A percentile compares a stretch with the other conserved stretches of the same genome.
Evolutionary conservation across 2,888 invertebrate genomes (phyloP).

Genomic region (Thymelicus acteon): DNA sequence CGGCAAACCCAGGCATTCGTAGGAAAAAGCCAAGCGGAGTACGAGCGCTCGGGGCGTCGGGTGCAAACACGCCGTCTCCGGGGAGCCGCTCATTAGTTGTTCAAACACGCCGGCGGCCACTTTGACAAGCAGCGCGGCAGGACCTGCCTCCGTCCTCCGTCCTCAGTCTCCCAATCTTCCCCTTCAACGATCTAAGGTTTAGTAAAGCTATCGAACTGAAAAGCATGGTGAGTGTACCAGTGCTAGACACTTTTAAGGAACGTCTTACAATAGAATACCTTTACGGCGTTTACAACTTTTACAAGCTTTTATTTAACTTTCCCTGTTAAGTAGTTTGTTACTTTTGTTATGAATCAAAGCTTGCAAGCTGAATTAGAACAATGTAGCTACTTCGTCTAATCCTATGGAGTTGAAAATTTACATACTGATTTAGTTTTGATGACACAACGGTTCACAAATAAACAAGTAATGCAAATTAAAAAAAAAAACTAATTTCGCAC

Average conservation of each 20-base stretch:
- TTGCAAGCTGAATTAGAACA: too few relatives aligned
- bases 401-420: too few relatives aligned
- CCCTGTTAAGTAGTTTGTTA: too few relatives aligned
- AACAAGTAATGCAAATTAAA: too few relatives aligned
- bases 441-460: too few relatives aligned
- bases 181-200: slow-evolving; percentile 74
- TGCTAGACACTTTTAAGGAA: background rate
- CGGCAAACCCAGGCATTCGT: slow-evolving; percentile 57
- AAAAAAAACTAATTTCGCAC: too few relatives aligned
- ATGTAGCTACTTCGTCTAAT: too few relatives aligned
- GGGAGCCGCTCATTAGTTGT: slow-evolving; percentile 83
- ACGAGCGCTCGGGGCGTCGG: slow-evolving; percentile 61
- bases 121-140: slow-evolving; percentile 78
- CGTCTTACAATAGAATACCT: too few relatives aligned
- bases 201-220: slow-evolving; percentile 68
- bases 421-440: too few relatives aligned
- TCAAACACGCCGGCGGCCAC: slow-evolving; percentile 82
- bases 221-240: slow-evolving; percentile 9
- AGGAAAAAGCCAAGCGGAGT: slow-evolving; percentile 67
- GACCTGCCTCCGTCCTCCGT: slow-evolving; percentile 57
- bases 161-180: slow-evolving; percentile 66
- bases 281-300: too few relatives aligned
- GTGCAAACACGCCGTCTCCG: slow-evolving; percentile 78
- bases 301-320: too few relatives aligned
- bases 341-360: too few relatives aligned